Base-by-base conservation (phyloP, 1,140 invertebrate genomes). In the Paralvinella palmiformis region DNA sequence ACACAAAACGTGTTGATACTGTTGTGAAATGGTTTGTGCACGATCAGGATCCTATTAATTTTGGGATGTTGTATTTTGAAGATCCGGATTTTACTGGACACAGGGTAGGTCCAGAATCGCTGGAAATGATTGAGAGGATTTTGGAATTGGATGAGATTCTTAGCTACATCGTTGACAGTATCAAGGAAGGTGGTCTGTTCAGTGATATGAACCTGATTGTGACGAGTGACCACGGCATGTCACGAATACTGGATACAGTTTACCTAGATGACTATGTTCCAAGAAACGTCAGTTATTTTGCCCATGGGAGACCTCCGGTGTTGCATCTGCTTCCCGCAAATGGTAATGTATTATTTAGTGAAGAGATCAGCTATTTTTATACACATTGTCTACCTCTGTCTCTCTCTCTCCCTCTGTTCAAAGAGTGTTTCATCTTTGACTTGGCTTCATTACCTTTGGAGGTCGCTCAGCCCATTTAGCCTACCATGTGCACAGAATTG, bases 221-320 rank as follows among this genome's bases (percentile, higher is more conserved):
- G 50, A 75, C 89, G 1, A 88, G 87, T 73, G 89, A 91, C 78
- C 89, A 91, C 78, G 89, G 89, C n/a, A 88, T 90, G 86, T 70
- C 83, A 1, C 73, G 78, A 29, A 81, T 86, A 1, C 75, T 83
- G 35, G 74, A 80, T 66, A 80, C 86, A 64, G 85, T 89, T 62
- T 82, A 88, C 72, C 77, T 88, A 31, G 83, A 83, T 35, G 73
- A 84, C 32, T 83, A 83, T 69, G 72, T 88, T 15, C 77, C 82
- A 50, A 71, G 75, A 41, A 68, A 68, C 27, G 80, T 82, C n/a
- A n/a, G n/a, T n/a, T 88, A 85, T 69, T 71, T 68, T 53, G 72
- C 77, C 50, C 72, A 65, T 65, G 68, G 68, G 20, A 22, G 32
- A 20, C 5, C 22, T 15, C 41, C 59, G 33, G 56, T 64, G 41